Evolutionary conservation across 2,113 vertebrate species (phyloP).

Genomic region (Verasper variegatus): DNA sequence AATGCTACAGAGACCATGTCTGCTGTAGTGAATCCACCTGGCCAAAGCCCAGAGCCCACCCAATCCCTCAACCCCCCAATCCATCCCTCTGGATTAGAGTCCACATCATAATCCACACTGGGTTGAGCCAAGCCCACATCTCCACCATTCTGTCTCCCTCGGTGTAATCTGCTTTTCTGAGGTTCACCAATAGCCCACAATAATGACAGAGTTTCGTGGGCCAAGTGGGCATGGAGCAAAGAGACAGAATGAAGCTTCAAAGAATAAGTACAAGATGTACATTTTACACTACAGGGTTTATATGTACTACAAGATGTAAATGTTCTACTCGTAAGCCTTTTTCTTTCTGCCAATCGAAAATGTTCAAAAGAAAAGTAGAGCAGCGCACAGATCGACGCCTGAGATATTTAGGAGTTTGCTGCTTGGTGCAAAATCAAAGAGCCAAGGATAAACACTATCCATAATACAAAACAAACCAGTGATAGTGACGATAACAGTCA

Average conservation of each 20-base stretch:
- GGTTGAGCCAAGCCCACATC: slow-evolving; percentile 49
- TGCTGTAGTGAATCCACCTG: slow-evolving; percentile 40
- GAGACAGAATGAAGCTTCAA: neutral
- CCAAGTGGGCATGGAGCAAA: slow-evolving; percentile 7
- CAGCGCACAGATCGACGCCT: neutral
- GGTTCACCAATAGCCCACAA: slow-evolving; percentile 44
- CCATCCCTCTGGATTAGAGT: slow-evolving; percentile 72
- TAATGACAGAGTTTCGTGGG: slow-evolving; percentile 38
- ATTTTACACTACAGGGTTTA: neutral
- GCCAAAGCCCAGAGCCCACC: slow-evolving; percentile 50
- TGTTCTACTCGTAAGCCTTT: neutral
- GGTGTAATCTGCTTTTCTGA: slow-evolving; percentile 76
- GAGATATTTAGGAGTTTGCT: neutral
- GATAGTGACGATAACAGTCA: too few relatives aligned
- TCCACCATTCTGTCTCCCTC: slow-evolving; percentile 38
- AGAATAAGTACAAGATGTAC: neutral
- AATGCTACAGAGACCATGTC: neutral
- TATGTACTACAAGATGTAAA: neutral
- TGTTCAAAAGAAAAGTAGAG: neutral
- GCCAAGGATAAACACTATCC: neutral
- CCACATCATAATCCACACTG: slow-evolving; percentile 73
- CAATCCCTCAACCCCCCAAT: slow-evolving; percentile 62
- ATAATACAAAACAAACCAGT: neutral
- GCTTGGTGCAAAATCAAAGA: neutral
- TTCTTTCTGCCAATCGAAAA: too few relatives aligned